Percentiles rank a stretch among this genome's conserved stretches.
Conservation (phyloP, 2,113 vertebrate genomes). For the Lamprotornis superbus region DNA sequence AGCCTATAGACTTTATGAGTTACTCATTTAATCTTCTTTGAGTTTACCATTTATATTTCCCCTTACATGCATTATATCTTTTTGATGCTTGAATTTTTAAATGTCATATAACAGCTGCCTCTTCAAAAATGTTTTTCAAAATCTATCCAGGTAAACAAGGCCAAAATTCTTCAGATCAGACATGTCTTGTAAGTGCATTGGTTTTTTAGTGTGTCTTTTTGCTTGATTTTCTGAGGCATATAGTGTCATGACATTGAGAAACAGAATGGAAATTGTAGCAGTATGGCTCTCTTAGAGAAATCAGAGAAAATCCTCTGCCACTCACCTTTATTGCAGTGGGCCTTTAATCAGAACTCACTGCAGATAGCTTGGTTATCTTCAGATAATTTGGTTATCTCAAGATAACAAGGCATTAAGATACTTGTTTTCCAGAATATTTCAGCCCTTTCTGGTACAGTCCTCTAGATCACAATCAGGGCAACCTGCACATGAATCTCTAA, state of each 20-base stretch:
- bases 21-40: background rate
- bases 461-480: background rate
- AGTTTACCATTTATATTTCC: background rate
- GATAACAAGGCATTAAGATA: background rate
- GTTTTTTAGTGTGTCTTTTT: background rate
- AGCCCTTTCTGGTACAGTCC: background rate
- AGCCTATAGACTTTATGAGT: background rate
- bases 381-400: background rate
- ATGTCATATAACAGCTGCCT: background rate
- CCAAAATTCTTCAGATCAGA: background rate
- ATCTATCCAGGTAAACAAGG: background rate
- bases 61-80: background rate
- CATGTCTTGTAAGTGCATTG: background rate
- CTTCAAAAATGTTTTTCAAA: background rate
- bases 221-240: background rate
- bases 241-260: background rate
- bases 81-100: background rate
- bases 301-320: background rate
- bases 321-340: background rate
- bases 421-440: background rate
- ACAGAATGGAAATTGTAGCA: background rate
- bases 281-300: background rate
- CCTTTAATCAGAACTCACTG: background rate
- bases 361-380: background rate
- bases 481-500: background rate